Conservation (phyloP, 2,113 vertebrate species). For the Nibea albiflora region DNA sequence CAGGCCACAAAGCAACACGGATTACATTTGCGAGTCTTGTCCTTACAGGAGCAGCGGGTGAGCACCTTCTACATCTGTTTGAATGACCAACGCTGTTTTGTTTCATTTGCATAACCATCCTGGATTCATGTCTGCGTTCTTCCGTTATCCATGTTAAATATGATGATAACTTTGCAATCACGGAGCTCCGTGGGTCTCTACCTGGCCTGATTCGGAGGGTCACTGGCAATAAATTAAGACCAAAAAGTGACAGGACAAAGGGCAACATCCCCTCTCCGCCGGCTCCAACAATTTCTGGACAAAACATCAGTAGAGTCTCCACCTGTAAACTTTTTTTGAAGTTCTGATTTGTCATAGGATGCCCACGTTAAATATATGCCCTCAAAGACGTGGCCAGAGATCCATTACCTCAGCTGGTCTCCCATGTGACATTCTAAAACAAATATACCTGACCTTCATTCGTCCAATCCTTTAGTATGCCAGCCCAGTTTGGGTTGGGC, state of each 20-base stretch:
- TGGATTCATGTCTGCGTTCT: too few species aligned
- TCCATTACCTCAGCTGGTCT: not conserved
- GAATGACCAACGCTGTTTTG: not conserved
- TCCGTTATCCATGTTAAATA: too few species aligned
- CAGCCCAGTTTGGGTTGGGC: not conserved
- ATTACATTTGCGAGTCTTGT: slow-evolving; percentile 9
- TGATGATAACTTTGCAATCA: too few species aligned
- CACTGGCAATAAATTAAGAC: too few species aligned
- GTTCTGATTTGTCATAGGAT: not conserved
- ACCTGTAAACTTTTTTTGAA: too few species aligned
- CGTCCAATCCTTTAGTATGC: not conserved
- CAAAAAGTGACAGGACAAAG: too few species aligned
- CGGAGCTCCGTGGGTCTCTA: too few species aligned
- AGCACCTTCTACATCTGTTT: not conserved
- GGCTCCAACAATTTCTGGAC: too few species aligned
- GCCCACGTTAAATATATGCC: not conserved
- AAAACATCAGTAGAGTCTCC: too few species aligned
- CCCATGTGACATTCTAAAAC: not conserved
- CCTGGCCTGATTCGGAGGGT: too few species aligned
- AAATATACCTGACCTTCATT: not conserved
- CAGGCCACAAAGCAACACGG: not conserved
- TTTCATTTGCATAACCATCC: too few species aligned
- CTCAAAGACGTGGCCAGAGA: not conserved
- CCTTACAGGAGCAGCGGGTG: not conserved
- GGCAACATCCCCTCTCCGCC: too few species aligned